Base-by-base conservation (phyloP, 2,113 vertebrate genomes). In the Ovibos moschatus region DNA sequence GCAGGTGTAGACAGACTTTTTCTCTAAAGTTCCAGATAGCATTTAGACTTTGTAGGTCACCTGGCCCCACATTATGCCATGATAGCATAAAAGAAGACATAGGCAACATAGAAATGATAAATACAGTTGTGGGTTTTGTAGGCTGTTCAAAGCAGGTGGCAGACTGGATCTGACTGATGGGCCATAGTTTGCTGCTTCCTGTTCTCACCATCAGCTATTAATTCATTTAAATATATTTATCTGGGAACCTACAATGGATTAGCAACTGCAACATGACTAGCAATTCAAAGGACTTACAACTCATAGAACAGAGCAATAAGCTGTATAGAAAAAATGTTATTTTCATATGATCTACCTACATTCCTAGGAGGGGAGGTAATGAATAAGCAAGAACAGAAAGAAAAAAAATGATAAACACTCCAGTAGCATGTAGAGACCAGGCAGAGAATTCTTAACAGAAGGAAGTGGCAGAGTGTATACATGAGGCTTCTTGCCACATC, bases 141-240 rank as follows among this genome's bases (percentile, higher is more conserved):
- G 45, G 9, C 6, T 28, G 1, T 47, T 78, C 27, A 67, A 79
- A 89, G 74, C 43, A 51, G 23, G 33, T 2, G 11, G 8, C 25
- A 40, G 33, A 16, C 33, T 47, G 19, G 2, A 47, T 45, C 50
- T 60, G 11, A 76, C 9, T 9, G 5, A 4, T 13, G 23, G 40
- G 30, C 2, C 30, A 28, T 1, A 19, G 13, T 45, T 57, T 47
- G 1, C 47, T 2, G 27, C 33, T 11, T 84, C n/a, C 47, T 76
- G 0, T 53, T 36, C 30, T 79, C 16, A 17, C 7, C 36, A 62
- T 45, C 50, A 71, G 15, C 16, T 74, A 58, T 23, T 78, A 47
- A 81, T 62, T 96, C 30, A 60, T n/a, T 67, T 14, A 89, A 71
- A 88, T 45, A 23, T 28, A 71, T 94, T 51, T 40, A 81, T 8